A percentile compares a stretch with the other conserved stretches of the same genome.
Conservation (phyloP, 1,140 invertebrate genomes). For the Brachionus koreanus region DNA sequence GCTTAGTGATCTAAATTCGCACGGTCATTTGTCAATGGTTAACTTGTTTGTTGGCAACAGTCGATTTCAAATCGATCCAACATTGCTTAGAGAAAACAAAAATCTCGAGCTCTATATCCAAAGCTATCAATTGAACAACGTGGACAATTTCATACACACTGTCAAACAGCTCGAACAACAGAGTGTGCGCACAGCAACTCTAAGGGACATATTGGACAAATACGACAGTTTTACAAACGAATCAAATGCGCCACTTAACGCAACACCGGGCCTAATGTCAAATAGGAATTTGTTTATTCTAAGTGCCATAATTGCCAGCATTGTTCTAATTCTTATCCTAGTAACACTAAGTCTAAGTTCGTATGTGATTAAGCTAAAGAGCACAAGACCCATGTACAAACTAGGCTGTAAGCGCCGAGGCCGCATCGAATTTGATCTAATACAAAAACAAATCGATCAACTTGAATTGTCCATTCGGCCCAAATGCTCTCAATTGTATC, state of each 20-base stretch:
- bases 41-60: not conserved
- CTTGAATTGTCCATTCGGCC: not conserved
- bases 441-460: slow-evolving; percentile 9
- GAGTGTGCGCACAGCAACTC: not conserved
- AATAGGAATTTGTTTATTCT: not conserved
- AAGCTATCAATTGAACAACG: not conserved
- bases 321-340: not conserved
- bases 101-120: not conserved
- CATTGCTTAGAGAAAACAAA: not conserved
- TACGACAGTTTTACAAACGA: not conserved
- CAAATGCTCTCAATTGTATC: not conserved
- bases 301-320: not conserved
- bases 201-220: not conserved
- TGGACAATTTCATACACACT: not conserved
- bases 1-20: not conserved
- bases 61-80: not conserved
- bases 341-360: not conserved
- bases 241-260: not conserved
- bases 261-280: not conserved
- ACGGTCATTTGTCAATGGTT: not conserved
- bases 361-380: not conserved
- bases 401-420: not conserved
- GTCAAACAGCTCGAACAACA: not conserved
- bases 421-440: not conserved
- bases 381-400: not conserved